Evolutionary conservation across 2,797 vertebrate genomes (phyloP), one percentile per base, ranked within the genome.

Genomic region (Coluber constrictor): DNA sequence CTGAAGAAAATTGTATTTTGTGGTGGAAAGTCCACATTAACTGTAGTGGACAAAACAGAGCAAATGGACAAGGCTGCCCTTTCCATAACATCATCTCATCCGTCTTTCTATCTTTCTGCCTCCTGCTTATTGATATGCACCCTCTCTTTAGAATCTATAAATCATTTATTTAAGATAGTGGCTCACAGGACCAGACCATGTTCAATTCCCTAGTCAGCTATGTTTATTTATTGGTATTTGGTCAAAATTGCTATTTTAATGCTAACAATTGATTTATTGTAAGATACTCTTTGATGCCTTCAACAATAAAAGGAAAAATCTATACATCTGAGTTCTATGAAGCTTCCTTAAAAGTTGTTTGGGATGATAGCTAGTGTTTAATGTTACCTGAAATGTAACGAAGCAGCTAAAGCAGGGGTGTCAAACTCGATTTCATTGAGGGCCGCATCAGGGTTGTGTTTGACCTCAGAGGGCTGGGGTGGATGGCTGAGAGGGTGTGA

Each of bases 31-130:
- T 23, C 4, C 37, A 3, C 86, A 92, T 96, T 70, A 43, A 94
- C 95, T 96, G 94, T 94, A 90, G 56, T 83, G 92, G 15, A 57
- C 93, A 94, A 94, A 94, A 93, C 66, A 51, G 90, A 27, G 56
- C 29, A 10, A n/a, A n/a, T n/a, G 25, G 47, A 89, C 88, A 63
- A 90, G 16, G 61, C 9, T 23, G 47, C 20, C 7, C 12, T 74
- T 90, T 55, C 6, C 25, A 59, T 27, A 43, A 60, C 10, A 29
- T 59, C 32, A 43, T 57, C 32, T 90, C 12, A 47, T 20, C 27
- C 11, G 3, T 43, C 32, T 79, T 3, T 43, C 66, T 74, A 18
- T 74, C 32, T 43, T 6, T 79, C 70, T 74, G 18, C 32, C 3
- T 79, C 18, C 37, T 43, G 32, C 32, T 37, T 37, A 79, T 79